Evolutionary conservation across 2,797 vertebrate genomes (phyloP).

Genomic region (Chanos chanos): DNA sequence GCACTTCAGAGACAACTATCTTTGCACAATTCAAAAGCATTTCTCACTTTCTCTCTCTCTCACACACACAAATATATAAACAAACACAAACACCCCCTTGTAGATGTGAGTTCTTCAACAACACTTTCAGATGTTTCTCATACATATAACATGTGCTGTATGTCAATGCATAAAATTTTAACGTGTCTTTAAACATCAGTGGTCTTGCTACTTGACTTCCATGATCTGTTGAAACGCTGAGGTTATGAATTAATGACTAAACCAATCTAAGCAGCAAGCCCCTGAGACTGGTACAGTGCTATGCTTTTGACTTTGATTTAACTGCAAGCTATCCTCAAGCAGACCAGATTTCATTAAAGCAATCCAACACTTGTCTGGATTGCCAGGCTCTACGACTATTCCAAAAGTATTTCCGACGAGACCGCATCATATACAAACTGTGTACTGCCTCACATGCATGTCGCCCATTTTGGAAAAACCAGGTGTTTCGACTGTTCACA

Average conservation of each 20-base stretch:
- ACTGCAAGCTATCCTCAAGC: too few relatives aligned
- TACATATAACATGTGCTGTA: constrained; percentile 36
- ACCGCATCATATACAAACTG: too few relatives aligned
- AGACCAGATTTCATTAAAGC: too few relatives aligned
- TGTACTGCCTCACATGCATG: too few relatives aligned
- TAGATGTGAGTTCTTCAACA: not conserved
- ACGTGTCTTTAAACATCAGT: constrained; percentile 32
- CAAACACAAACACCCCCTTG: not conserved
- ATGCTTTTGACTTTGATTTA: too few relatives aligned
- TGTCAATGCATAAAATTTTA: constrained; percentile 45
- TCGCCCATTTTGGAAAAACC: too few relatives aligned
- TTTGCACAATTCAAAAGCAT: too few relatives aligned
- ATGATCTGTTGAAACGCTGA: constrained; percentile 34
- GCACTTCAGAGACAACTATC: too few relatives aligned
- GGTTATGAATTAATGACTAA: constrained; percentile 50
- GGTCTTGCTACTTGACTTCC: constrained; percentile 8
- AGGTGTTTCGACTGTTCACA: too few relatives aligned
- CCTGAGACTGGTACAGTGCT: not conserved
- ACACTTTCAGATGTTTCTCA: not conserved
- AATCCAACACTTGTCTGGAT: too few relatives aligned
- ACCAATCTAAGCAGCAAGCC: constrained; percentile 44
- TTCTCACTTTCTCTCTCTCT: not conserved
- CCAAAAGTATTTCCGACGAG: too few relatives aligned
- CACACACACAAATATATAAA: not conserved
- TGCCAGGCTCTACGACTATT: too few relatives aligned